These are phyloP conservation scores for Palythoa heliodiscus DNA, from an alignment of 92 coral and sea anemone genomes.

Conservation along the genomic window DNA sequence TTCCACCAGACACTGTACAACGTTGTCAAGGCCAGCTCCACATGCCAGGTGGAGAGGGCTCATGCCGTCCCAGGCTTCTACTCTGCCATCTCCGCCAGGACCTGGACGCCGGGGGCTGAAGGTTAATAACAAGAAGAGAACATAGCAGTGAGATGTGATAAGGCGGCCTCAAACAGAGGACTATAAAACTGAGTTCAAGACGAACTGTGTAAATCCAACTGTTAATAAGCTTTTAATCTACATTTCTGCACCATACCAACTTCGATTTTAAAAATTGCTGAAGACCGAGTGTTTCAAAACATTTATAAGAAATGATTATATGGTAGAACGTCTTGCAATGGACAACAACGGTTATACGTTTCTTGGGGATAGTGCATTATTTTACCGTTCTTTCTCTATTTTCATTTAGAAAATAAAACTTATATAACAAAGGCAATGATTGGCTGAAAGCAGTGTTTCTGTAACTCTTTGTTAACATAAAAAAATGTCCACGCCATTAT, in stretches of 20 bases:
- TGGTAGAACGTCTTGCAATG: too few relatives aligned
- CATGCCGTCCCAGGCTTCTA: conserved; percentile 99
- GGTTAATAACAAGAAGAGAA: conserved; percentile 20
- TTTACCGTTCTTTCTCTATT: too few relatives aligned
- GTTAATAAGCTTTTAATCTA: neutral
- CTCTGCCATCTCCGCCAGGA: conserved; percentile 94
- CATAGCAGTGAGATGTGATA: neutral
- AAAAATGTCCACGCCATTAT: too few relatives aligned
- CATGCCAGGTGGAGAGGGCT: conserved; percentile 94
- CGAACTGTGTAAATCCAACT: neutral
- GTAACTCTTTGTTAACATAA: too few relatives aligned
- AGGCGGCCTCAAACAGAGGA: neutral
- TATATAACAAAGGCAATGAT: too few relatives aligned
- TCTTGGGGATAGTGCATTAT: too few relatives aligned
- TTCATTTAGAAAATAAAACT: too few relatives aligned
- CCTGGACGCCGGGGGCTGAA: conserved; percentile 96
- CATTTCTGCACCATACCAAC: neutral
- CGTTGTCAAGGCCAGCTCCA: conserved; percentile 84
- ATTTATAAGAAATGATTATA: too few relatives aligned
- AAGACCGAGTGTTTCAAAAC: too few relatives aligned
- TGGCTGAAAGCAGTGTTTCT: too few relatives aligned
- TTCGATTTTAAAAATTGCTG: too few relatives aligned
- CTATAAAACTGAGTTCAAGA: neutral
- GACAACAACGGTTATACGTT: too few relatives aligned
- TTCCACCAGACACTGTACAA: conserved; percentile 87